Evolutionary conservation across 2,113 vertebrate species (phyloP), one percentile per base, ranked within the genome.

Genomic region (Thermophis baileyi): DNA sequence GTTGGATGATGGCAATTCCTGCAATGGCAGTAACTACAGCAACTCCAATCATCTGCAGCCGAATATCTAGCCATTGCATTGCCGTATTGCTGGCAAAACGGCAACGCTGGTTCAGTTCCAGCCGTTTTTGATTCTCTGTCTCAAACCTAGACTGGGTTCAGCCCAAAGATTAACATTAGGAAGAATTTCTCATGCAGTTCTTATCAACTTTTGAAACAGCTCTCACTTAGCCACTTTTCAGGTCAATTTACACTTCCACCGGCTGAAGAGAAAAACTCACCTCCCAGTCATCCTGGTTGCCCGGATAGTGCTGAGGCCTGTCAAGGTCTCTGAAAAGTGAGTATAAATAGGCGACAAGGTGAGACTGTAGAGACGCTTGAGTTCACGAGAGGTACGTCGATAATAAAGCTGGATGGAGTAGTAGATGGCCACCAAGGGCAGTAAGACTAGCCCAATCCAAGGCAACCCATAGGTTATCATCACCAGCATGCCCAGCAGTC

Each of bases 1-100:
- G 98, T 96, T 99, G 98, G 35, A 99, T 93, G 54, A 99, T 97
- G 6, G 99, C 98, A 4, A 99, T 98, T 90, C 96, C 95, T 0
- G 98, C 98, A 4, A 99, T 98, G 92, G 98, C 95, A 0, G 98
- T 99, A 94, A 99, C 97, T 94, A 99, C 98, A 0, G 96, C 94
- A 0, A 99, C 98, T 0, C 99, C 99, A 51, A 99, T 99, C 97
- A 99, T 98, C 98, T 99, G 99, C 91, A 99, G 96, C 35, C 99
- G 98, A 93, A 99, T 99, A 97, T 99, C 98, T 96, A 99, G 96
- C 99, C 99, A 99, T 96, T 99, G 98, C 96, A 97, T 97, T 0
- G 98, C 98, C 1, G 99, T 97, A 0, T 97, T 98, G 96, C 98
- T 98, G 2, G 98, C 98, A 93, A 99, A 99, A 96, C 98, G 96